These are phyloP conservation scores for Zaprionus capensis DNA, from an alignment of 1,140 invertebrate genomes.

Conservation along the genomic window DNA sequence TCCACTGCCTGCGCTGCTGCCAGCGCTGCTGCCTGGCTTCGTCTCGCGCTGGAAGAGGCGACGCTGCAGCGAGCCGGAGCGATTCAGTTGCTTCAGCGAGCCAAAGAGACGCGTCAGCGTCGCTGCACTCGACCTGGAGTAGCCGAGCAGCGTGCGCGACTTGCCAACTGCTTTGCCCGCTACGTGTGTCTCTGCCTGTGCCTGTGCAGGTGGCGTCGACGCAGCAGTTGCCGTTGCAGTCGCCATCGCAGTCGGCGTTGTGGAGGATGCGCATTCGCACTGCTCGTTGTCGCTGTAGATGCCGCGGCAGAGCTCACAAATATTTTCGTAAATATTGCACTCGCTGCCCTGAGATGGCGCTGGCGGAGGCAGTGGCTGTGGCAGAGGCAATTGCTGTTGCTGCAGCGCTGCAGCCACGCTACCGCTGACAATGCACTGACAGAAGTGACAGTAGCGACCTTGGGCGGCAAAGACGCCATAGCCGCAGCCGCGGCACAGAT, in stretches of 20 bases:
- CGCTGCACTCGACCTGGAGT: conserved; percentile 65
- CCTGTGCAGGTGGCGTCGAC: not conserved
- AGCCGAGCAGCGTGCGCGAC: conserved; percentile 60
- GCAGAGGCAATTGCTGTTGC: conserved; percentile 10
- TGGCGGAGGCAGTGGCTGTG: not conserved
- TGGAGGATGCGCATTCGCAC: conserved; percentile 43
- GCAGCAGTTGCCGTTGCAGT: not conserved
- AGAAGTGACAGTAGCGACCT: conserved; percentile 78
- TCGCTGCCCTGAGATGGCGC: conserved; percentile 16
- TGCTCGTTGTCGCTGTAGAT: conserved; percentile 69
- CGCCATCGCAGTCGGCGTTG: not conserved
- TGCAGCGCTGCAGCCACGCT: conserved; percentile 43
- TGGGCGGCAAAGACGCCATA: conserved; percentile 78
- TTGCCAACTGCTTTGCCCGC: conserved; percentile 41
- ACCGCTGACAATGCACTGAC: conserved; percentile 73
- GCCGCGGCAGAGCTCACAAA: conserved; percentile 68
- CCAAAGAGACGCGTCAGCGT: conserved; percentile 70
- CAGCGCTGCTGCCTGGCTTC: conserved; percentile 9
- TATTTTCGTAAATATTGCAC: conserved; percentile 77
- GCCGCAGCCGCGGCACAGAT: conserved; percentile 79
- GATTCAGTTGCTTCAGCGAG: conserved; percentile 72
- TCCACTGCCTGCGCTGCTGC: conserved; percentile 1
- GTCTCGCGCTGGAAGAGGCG: conserved; percentile 40
- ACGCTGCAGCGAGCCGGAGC: conserved; percentile 57
- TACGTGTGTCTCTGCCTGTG: no score